Conservation (phyloP, 1,140 invertebrate genomes). For the Batillaria attramentaria region DNA sequence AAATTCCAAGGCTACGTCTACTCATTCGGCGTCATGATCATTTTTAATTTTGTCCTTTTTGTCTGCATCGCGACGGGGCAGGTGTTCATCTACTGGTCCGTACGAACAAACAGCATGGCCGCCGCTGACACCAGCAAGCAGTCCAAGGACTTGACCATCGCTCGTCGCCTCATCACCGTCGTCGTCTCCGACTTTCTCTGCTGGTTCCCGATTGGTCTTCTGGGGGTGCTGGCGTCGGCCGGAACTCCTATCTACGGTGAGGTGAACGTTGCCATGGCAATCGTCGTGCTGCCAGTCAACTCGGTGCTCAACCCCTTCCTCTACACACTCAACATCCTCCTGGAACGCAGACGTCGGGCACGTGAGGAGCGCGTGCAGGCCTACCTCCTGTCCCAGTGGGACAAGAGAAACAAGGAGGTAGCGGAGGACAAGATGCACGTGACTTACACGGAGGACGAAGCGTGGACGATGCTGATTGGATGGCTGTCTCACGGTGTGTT, state of each 20-base stretch:
- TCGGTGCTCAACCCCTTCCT: conserved; percentile 35
- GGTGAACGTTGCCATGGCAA: conserved; percentile 18
- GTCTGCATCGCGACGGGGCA: conserved; percentile 44
- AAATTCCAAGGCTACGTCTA: background rate
- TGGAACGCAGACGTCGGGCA: no score
- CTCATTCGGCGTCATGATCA: conserved; percentile 37
- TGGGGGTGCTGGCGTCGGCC: conserved; percentile 19
- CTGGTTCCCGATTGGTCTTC: conserved; percentile 39
- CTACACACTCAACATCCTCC: conserved; percentile 26
- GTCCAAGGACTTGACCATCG: conserved; percentile 25
- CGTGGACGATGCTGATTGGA: no score
- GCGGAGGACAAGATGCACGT: no score
- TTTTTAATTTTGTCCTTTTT: conserved; percentile 47
- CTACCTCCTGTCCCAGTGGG: no score
- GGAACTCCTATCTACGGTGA: conserved; percentile 18
- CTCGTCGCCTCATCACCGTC: conserved; percentile 21
- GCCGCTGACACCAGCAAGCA: background rate
- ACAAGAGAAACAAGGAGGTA: no score
- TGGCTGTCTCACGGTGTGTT: no score
- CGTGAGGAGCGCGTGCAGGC: no score
- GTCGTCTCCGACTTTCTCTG: conserved; percentile 37
- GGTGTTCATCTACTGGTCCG: conserved; percentile 40
- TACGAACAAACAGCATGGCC: conserved; percentile 9
- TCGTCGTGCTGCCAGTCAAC: conserved; percentile 34
- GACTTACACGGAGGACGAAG: no score